Evolutionary conservation across 2,113 vertebrate species (phyloP), one percentile per base, ranked within the genome.

Genomic region (Syngnathus scovelli): DNA sequence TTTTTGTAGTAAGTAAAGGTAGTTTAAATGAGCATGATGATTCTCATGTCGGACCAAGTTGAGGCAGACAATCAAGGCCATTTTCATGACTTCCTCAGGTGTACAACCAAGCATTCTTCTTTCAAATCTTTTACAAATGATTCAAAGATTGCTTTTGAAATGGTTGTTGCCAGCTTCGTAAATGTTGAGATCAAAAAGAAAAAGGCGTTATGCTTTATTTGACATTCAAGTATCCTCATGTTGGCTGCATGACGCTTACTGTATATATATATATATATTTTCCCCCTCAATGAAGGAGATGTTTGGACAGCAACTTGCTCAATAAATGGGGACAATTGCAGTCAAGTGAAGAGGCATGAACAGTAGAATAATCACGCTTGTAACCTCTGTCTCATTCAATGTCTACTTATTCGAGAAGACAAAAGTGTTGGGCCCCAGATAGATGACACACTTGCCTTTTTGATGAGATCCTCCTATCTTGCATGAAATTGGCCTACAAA

Each of bases 21-120:
- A 16, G 33, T 77, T 15, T n/a, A 51, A 68, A 52, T 48, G 27
- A 63, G 19, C 69, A 52, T 61, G 60, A 70, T 8, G 49, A 39
- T 21, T 43, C 69, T 76, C 67, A 67, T 69, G 62, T 72, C 73
- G 60, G 64, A 71, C 75, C 80, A 78, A 74, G 66, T 68, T 60
- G 64, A 41, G 48, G 60, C 67, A 63, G 64, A 64, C 69, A 75
- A 60, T 75, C 71, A 39, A 56, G 19, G 46, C 55, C 10, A 41
- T 41, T 33, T 23, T 15, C 16, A 43, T 11, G n/a, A 67, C 49
- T 69, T 52, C 69, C 78, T 81, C 75, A 75, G 75, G 71, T 75
- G 70, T 61, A 36, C 37, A 65, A 64, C 19, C 13, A 23, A 52
- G 58, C 64, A 58, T 21, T 68, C 72, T 68, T 64, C 8, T 72